Evolutionary conservation across 2,797 vertebrate genomes (phyloP).

Genomic region (Borostomias antarcticus): DNA sequence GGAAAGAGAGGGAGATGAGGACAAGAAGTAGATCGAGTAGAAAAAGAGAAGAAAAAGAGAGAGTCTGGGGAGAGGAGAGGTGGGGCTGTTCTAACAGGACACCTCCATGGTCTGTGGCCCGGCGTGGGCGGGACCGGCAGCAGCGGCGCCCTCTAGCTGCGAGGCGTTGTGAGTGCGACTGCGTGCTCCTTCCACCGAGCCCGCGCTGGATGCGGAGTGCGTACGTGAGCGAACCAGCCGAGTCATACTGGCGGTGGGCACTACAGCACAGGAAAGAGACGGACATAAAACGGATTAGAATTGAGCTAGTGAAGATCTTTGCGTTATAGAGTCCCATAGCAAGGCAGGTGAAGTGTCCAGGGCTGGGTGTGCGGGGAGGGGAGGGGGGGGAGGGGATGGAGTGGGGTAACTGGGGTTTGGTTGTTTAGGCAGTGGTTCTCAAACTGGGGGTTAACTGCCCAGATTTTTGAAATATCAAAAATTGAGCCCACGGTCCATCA

Average conservation of each 20-base stretch:
- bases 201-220: constrained; percentile 88
- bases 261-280: constrained; percentile 67
- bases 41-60: neutral
- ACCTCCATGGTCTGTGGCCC: constrained; percentile 84
- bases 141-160: constrained; percentile 76
- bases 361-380: neutral
- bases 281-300: constrained; percentile 17
- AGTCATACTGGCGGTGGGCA: constrained; percentile 92
- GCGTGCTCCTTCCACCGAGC: constrained; percentile 82
- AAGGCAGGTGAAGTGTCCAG: neutral
- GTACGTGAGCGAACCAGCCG: constrained; percentile 88
- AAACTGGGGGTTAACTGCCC: too few relatives aligned
- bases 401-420: constrained; percentile 4
- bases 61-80: neutral
- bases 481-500: too few relatives aligned
- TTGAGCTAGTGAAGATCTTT: neutral
- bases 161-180: constrained; percentile 78
- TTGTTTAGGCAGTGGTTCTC: constrained; percentile 1
- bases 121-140: constrained; percentile 67
- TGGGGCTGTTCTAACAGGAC: constrained; percentile 76
- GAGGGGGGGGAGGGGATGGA: constrained; percentile 32
- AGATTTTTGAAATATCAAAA: too few relatives aligned
- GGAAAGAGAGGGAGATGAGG: neutral
- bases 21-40: neutral
- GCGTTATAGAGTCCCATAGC: neutral